Evolutionary conservation across 2,797 vertebrate species (phyloP).

Genomic region (Kryptolebias ocellatus): DNA sequence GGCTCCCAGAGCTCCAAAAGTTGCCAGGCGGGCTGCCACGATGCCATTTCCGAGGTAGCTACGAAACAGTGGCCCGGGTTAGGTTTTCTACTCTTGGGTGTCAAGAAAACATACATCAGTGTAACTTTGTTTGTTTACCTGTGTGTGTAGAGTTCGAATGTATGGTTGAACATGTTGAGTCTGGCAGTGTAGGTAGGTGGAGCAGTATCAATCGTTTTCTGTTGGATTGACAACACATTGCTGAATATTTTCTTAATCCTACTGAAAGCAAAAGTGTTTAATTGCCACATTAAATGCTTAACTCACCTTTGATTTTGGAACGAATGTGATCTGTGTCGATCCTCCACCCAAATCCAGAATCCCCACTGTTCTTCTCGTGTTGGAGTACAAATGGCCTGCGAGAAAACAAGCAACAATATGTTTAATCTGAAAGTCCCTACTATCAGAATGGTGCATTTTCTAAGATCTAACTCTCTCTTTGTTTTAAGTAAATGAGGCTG

Average conservation of each 20-base stretch:
- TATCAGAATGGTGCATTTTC: constrained; percentile 19
- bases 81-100: constrained; percentile 9
- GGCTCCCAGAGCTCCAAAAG: constrained; percentile 89
- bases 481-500: constrained; percentile 37
- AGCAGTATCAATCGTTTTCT: constrained; percentile 92
- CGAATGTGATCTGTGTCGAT: constrained; percentile 98
- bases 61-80: constrained; percentile 36
- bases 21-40: constrained; percentile 90
- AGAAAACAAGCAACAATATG: constrained; percentile 27
- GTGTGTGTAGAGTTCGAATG: constrained; percentile 94
- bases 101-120: not conserved
- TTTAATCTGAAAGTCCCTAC: constrained; percentile 15
- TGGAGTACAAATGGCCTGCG: constrained; percentile 91
- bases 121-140: constrained; percentile 82
- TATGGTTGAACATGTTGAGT: constrained; percentile 94
- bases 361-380: constrained; percentile 88
- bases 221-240: constrained; percentile 61
- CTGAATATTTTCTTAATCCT: constrained; percentile 5
- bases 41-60: constrained; percentile 98
- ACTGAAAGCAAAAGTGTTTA: not conserved
- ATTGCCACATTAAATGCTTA: constrained; percentile 4
- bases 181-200: constrained; percentile 88
- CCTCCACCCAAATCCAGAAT: constrained; percentile 96
- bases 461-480: not conserved
- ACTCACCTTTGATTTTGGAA: constrained; percentile 91